Evolutionary conservation across 2,888 invertebrate species (phyloP).

Genomic region (Phaedon cochleariae): DNA sequence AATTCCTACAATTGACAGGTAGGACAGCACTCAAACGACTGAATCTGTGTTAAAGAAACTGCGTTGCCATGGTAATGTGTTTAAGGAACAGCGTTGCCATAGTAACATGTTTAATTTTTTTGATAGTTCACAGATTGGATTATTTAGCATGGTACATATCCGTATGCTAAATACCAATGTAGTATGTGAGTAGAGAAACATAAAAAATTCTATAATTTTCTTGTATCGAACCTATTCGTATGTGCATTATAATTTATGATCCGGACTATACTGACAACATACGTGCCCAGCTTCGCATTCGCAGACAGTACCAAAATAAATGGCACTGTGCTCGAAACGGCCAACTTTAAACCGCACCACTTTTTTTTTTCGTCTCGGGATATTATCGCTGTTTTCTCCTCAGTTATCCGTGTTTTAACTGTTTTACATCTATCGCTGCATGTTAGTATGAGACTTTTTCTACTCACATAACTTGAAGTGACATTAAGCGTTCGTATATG

Average conservation of each 20-base stretch:
- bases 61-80: too few relatives aligned
- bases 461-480: not conserved
- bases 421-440: slow-evolving; percentile 9
- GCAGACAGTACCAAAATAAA: slow-evolving; percentile 34
- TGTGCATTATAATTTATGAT: slow-evolving; percentile 24
- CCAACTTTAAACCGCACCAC: not conserved
- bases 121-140: too few relatives aligned
- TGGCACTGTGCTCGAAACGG: slow-evolving; percentile 10
- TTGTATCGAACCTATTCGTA: too few relatives aligned
- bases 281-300: slow-evolving; percentile 17
- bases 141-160: too few relatives aligned
- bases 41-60: too few relatives aligned
- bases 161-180: too few relatives aligned
- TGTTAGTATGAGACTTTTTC: not conserved
- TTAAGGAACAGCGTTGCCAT: too few relatives aligned
- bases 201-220: too few relatives aligned
- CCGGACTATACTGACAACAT: slow-evolving; percentile 21
- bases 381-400: slow-evolving; percentile 5
- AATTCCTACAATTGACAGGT: too few relatives aligned
- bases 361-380: slow-evolving; percentile 3
- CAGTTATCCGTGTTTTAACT: slow-evolving; percentile 1
- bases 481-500: not conserved
- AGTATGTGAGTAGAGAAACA: too few relatives aligned
- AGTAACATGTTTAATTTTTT: too few relatives aligned
- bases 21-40: too few relatives aligned